Base-by-base conservation (phyloP, 2,888 invertebrate species). In the Graphium colonna region DNA sequence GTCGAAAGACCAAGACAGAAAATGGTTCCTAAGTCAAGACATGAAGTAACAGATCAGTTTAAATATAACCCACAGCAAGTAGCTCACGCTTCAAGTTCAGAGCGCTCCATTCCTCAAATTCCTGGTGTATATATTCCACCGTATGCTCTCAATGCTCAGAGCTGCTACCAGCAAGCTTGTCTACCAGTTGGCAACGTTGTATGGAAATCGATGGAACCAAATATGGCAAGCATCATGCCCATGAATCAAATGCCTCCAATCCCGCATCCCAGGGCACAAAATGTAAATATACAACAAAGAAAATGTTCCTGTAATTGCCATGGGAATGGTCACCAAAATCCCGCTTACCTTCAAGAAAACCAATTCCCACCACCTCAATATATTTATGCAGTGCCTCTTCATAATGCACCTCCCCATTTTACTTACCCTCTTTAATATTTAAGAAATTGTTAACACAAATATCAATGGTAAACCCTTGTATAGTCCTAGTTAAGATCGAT, bases 231-330 rank as follows among this genome's bases (percentile, higher is more conserved):
- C 12, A 42, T 73, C 9, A 57, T 72, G 52, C 50, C 71, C 31
- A 43, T 59, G 44, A 38, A 18, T 13, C 40, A 48, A n/a, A 44
- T 54, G n/a, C 15, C 44, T 3, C 7, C 39, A 12, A 3, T 49
- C 3, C 28, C 48, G 0, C 21, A 52, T 36, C 36, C 33, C 7
- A 40, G 57, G 17, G 33, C 58, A 12, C 61, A 57, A 41, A 59
- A 59, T 51, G 57, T 61, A 12, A 55, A 38, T 48, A 12, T 52
- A 10, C 43, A 50, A 26, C 67, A 58, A 55, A 66, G 48, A 50
- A 55, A 58, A 38, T 82, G 81, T 52, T 65, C 58, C 15, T 84
- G 84, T 57, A 67, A 79, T 54, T 83, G 80, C 58, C 75, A 79
- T 58, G 41, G 56, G 2, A 67, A 60, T 16, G 40, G 54, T 17